These are phyloP conservation scores for Drosophila leonis DNA, from an alignment of 2,888 invertebrate species.

Conservation along the genomic window DNA sequence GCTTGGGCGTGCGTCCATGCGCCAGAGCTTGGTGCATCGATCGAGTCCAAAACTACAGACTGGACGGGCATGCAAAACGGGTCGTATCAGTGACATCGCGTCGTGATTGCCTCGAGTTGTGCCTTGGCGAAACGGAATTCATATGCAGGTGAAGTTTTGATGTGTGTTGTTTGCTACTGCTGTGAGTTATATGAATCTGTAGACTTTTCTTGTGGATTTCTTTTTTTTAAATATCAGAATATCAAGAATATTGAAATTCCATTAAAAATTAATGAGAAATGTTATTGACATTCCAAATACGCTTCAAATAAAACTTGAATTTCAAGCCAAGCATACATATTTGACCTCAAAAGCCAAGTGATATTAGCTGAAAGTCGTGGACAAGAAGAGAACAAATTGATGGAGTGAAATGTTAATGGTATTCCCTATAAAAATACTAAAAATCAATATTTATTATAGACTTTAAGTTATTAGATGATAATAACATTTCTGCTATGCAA, in stretches of 20 bases:
- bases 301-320: no score
- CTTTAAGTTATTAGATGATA: no score
- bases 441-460: no score
- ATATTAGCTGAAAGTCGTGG: not conserved
- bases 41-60: conserved; percentile 93
- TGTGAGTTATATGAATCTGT: not conserved
- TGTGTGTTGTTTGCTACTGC: not conserved
- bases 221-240: no score
- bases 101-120: conserved; percentile 95
- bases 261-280: no score
- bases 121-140: conserved; percentile 95
- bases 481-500: no score
- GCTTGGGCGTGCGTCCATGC: conserved; percentile 94
- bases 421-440: no score
- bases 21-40: conserved; percentile 97
- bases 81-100: conserved; percentile 91
- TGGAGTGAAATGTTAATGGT: no score
- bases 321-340: no score
- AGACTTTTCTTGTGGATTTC: not conserved
- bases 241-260: no score
- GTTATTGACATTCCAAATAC: no score
- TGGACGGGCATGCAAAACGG: conserved; percentile 91
- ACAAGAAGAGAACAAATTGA: no score
- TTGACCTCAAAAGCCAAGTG: not conserved
- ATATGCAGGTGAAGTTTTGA: conserved; percentile 91